phyloP scores from a whole-genome alignment of 1,140 invertebrate genomes.

The Cotesia typhae region DNA sequence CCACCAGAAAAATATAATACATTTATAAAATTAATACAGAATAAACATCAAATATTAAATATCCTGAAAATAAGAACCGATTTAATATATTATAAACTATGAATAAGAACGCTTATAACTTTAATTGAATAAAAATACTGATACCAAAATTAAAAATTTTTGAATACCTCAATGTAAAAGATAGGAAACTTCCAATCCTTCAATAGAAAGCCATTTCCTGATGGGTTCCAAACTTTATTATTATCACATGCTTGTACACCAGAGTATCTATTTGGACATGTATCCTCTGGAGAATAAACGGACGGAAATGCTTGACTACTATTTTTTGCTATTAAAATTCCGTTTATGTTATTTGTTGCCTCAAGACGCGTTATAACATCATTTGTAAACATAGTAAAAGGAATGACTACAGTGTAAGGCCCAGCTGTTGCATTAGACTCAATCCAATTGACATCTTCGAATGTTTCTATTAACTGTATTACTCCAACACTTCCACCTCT shows the following conservation, averaged over 20 bases:
- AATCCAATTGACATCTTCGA: slow-evolving; percentile 77
- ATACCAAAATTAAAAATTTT: background rate
- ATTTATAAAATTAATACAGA: too few relatives aligned
- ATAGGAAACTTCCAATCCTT: slow-evolving; percentile 86
- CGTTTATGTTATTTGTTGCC: slow-evolving; percentile 69
- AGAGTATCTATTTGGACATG: slow-evolving; percentile 85
- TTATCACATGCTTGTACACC: slow-evolving; percentile 64
- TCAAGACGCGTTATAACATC: slow-evolving; percentile 64
- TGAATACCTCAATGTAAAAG: slow-evolving; percentile 72
- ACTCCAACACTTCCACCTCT: slow-evolving; percentile 84
- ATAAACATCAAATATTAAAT: too few relatives aligned
- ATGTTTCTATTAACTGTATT: slow-evolving; percentile 75
- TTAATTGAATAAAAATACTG: background rate
- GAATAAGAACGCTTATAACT: background rate
- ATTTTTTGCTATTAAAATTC: slow-evolving; percentile 68
- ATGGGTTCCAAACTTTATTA: slow-evolving; percentile 78
- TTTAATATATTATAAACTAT: background rate
- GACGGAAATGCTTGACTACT: slow-evolving; percentile 45
- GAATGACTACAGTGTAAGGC: slow-evolving; percentile 76
- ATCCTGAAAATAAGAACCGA: too few relatives aligned
- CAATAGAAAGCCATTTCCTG: slow-evolving; percentile 77
- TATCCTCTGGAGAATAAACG: slow-evolving; percentile 77
- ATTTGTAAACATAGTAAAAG: slow-evolving; percentile 71
- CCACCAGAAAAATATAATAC: too few relatives aligned
- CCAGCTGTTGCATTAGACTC: slow-evolving; percentile 73